Percentiles rank a stretch among this genome's conserved stretches.
These are phyloP conservation scores for Aphis craccivora DNA, from an alignment of 1,140 invertebrate species.

Conservation along the genomic window DNA sequence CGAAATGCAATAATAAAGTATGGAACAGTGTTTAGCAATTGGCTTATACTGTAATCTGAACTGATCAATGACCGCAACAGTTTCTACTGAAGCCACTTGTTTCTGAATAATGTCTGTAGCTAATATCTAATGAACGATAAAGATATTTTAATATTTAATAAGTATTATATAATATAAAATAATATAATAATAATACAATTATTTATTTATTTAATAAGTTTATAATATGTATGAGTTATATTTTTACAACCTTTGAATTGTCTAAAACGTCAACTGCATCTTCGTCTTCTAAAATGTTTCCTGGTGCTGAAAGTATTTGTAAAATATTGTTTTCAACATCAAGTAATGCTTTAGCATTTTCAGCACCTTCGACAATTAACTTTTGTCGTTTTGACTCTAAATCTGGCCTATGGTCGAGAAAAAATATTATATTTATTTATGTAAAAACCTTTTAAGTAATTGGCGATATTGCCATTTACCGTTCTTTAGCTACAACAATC, in stretches of 20 bases:
- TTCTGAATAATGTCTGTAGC: conserved; percentile 83
- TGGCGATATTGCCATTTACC: not conserved
- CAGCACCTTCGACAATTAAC: conserved; percentile 83
- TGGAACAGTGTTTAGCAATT: conserved; percentile 84
- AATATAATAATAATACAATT: not conserved
- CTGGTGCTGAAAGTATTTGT: conserved; percentile 81
- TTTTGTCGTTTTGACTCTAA: conserved; percentile 87
- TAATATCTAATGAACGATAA: conserved; percentile 64
- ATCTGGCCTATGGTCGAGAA: conserved; percentile 70
- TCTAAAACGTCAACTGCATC: conserved; percentile 85
- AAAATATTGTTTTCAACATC: conserved; percentile 92
- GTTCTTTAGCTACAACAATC: conserved; percentile 58
- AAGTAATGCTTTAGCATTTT: conserved; percentile 79
- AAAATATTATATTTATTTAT: not conserved
- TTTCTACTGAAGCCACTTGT: conserved; percentile 77
- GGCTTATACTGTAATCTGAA: conserved; percentile 84
- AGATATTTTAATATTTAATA: not conserved
- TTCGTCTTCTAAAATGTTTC: conserved; percentile 93
- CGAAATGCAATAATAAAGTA: conserved; percentile 90
- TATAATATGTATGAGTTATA: too few species aligned
- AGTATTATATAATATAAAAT: not conserved
- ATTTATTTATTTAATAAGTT: not conserved
- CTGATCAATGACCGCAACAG: conserved; percentile 74
- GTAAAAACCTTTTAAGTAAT: not conserved
- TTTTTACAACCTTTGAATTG: conserved; percentile 75